Percentiles rank a stretch among this genome's conserved stretches.
phyloP scores from a whole-genome alignment of 2,113 vertebrate species.

The Sorex araneus region DNA sequence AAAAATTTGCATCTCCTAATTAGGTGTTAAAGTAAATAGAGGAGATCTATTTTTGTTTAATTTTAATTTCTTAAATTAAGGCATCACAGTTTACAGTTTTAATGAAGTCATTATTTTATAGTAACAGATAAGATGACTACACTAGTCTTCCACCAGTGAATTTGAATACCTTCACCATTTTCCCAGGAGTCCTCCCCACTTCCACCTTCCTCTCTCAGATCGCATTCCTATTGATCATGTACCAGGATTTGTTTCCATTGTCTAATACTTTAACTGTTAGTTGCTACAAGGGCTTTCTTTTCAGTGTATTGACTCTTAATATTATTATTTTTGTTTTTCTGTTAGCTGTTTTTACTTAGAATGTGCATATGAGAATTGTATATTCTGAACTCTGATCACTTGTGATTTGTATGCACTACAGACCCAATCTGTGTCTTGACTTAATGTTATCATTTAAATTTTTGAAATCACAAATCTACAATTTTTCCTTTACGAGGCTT shows the following conservation, averaged over 20 bases:
- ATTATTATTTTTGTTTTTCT: conserved; percentile 27
- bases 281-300: background rate
- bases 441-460: conserved; percentile 35
- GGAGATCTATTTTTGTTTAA: too few species aligned
- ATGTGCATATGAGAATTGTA: background rate
- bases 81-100: too few species aligned
- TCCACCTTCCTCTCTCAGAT: too few species aligned
- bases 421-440: background rate
- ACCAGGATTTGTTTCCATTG: too few species aligned
- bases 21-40: too few species aligned
- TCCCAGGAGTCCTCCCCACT: too few species aligned
- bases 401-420: conserved; percentile 26
- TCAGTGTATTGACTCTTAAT: background rate
- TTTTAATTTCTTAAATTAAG: too few species aligned
- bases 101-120: too few species aligned
- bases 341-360: background rate
- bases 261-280: background rate
- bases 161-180: too few species aligned
- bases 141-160: too few species aligned
- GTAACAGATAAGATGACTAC: too few species aligned
- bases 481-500: conserved; percentile 18
- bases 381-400: conserved; percentile 24
- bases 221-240: too few species aligned
- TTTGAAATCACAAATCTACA: background rate
- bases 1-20: background rate